phyloP scores from a whole-genome alignment of 2,113 vertebrate genomes.

The Taxidea taxus region DNA sequence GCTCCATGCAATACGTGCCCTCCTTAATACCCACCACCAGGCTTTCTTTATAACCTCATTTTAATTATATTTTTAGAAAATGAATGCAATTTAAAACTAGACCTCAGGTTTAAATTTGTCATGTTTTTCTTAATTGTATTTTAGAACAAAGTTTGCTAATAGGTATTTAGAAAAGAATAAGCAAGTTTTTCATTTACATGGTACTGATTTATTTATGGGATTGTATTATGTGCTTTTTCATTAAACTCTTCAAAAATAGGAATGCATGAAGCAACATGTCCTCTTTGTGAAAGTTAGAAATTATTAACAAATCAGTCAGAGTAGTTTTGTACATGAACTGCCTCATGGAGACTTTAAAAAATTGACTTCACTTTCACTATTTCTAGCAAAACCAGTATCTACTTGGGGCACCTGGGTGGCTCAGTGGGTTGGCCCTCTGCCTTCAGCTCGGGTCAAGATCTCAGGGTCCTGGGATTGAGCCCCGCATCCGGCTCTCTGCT shows the following conservation, averaged over 20 bases:
- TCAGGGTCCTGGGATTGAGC: no score
- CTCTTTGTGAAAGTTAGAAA: slow-evolving; percentile 3
- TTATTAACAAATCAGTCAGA: not conserved
- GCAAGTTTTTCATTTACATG: not conserved
- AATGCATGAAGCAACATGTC: not conserved
- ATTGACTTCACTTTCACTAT: slow-evolving; percentile 36
- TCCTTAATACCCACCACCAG: no score
- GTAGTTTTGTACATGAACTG: not conserved
- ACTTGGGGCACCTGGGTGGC: no score
- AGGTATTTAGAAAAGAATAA: not conserved
- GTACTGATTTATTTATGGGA: slow-evolving; percentile 18
- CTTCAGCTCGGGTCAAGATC: no score
- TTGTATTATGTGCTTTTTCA: slow-evolving; percentile 8
- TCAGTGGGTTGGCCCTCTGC: no score
- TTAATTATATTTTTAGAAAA: slow-evolving; percentile 75
- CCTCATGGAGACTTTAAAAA: not conserved
- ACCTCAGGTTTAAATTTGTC: slow-evolving; percentile 39
- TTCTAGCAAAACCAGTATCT: slow-evolving; percentile 3
- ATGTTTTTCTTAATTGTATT: slow-evolving; percentile 54
- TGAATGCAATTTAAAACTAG: slow-evolving; percentile 65
- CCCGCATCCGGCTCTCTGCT: no score
- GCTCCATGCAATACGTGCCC: no score
- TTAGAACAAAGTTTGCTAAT: not conserved
- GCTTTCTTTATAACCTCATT: slow-evolving; percentile 67
- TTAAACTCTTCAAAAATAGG: slow-evolving; percentile 33